A percentile compares a stretch with the other conserved stretches of the same genome.
These are phyloP conservation scores for Solenopsis fugax DNA, from an alignment of 1,140 invertebrate species.

Conservation along the genomic window DNA sequence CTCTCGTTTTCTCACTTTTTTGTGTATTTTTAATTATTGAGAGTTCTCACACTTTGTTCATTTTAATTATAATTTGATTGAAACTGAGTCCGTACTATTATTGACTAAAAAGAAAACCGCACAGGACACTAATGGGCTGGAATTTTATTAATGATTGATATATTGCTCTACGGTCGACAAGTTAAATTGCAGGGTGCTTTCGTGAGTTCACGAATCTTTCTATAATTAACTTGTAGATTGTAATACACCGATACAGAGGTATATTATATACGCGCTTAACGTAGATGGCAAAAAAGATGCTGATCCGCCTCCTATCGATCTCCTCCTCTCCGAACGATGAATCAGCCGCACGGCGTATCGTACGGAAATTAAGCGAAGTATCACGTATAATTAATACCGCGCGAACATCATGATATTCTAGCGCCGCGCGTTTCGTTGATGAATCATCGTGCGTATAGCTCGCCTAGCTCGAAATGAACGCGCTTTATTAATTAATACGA, in stretches of 20 bases:
- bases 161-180: not conserved
- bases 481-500: constrained; percentile 74
- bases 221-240: constrained; percentile 43
- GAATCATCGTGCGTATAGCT: constrained; percentile 63
- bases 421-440: constrained; percentile 46
- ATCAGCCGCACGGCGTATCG: constrained; percentile 31
- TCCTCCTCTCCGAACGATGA: constrained; percentile 18
- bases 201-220: not conserved
- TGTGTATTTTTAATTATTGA: no score
- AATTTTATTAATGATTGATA: constrained; percentile 29
- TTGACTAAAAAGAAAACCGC: not conserved
- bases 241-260: constrained; percentile 4
- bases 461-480: not conserved
- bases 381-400: constrained; percentile 53
- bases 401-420: constrained; percentile 24
- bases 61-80: not conserved
- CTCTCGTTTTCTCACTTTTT: no score
- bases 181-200: not conserved
- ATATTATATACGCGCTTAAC: constrained; percentile 29
- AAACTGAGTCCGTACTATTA: no score
- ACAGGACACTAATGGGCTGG: not conserved
- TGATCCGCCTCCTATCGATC: constrained; percentile 9
- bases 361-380: constrained; percentile 46
- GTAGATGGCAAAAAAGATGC: not conserved
- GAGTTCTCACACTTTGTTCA: no score